Conservation (phyloP, 2,888 invertebrate species). For the Mamestra brassicae region DNA sequence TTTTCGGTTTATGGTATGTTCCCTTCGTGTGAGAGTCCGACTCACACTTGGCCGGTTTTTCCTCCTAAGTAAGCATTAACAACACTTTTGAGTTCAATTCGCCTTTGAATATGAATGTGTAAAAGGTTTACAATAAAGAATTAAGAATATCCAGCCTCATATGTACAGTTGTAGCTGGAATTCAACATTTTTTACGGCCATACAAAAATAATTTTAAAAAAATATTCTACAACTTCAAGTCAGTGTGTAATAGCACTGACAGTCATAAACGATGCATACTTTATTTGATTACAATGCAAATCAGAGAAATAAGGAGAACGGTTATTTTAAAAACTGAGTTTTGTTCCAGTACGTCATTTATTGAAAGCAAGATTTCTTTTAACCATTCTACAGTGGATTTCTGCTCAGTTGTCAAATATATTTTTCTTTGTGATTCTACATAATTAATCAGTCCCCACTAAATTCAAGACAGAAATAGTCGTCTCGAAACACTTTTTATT, state of each 20-base stretch:
- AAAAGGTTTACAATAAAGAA: too few relatives aligned
- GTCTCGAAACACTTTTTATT: not conserved
- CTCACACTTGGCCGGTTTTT: too few relatives aligned
- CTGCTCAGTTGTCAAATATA: not conserved
- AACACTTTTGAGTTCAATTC: too few relatives aligned
- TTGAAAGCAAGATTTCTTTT: not conserved
- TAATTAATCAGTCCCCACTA: not conserved
- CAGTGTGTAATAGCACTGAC: not conserved
- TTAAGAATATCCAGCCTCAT: too few relatives aligned
- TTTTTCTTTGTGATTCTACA: not conserved
- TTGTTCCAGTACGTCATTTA: not conserved
- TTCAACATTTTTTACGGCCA: not conserved
- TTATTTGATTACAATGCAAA: conserved; percentile 19
- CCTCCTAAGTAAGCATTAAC: too few relatives aligned
- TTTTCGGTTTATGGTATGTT: too few relatives aligned
- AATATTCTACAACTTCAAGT: conserved; percentile 2
- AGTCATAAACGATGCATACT: conserved; percentile 8
- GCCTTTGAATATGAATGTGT: too few relatives aligned
- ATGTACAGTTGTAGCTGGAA: not conserved
- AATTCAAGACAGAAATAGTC: not conserved
- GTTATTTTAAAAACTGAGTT: not conserved
- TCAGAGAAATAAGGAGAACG: not conserved
- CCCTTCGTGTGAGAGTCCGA: too few relatives aligned
- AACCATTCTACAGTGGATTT: not conserved
- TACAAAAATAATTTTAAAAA: too few relatives aligned